Evolutionary conservation across 2,888 invertebrate species (phyloP), one percentile per base, ranked within the genome.

Genomic region (Antheraea assamensis): DNA sequence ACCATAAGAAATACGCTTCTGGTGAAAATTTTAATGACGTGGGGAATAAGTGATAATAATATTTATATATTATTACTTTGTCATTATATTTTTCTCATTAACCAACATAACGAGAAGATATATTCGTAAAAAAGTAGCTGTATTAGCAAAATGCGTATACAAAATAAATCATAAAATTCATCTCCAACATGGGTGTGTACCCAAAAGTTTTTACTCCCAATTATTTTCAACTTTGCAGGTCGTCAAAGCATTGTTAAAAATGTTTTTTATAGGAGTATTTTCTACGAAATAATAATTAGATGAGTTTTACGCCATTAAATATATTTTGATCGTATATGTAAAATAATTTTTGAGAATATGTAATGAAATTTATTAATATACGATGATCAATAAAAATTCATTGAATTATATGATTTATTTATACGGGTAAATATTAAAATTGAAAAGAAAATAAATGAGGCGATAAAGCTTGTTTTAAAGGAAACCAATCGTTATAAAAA

Each of bases 191-290:
- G n/a, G n/a, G 35, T n/a, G 35, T n/a, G 35, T 35, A 68, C 68
- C 31, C n/a, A 68, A 68, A 68, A 68, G 68, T 68, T 35, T 68
- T 13, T 31, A 4, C n/a, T n/a, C 35, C 61, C 31, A 68, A 68
- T 68, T 68, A 68, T 68, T 68, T 68, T 68, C 68, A 68, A 35
- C 68, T 68, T 68, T 68, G 35, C n/a, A 31, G 68, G 68, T 68
- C 35, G 68, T 68, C 68, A 68, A 68, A 68, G 68, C 68, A 68
- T 68, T 68, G 68, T 68, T 35, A 68, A 68, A 68, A 68, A 68
- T n/a, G 35, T 68, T 68, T 68, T 35, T 35, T 35, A 35, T 35
- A 35, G 24, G 68, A 68, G 35, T 35, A 68, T 35, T 35, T 68
- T 31, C 35, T 7, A 35, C 35, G 35, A 68, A 68, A 68, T 35